These are phyloP conservation scores for Diplodus sargus DNA, from an alignment of 2,797 vertebrate genomes.

Conservation along the genomic window DNA sequence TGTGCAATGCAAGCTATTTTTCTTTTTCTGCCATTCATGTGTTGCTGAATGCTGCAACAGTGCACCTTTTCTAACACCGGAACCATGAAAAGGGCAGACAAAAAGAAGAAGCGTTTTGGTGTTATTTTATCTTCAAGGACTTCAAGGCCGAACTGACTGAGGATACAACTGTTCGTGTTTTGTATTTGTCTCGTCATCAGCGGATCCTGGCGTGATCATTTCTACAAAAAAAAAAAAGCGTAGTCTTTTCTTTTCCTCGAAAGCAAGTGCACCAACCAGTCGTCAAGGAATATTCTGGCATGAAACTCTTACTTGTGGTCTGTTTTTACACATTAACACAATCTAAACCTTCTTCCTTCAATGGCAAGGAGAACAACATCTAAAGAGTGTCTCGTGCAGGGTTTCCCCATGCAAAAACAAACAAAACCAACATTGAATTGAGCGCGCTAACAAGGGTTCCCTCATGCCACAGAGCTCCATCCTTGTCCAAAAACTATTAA, in stretches of 20 bases:
- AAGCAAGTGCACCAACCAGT: no score
- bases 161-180: neutral
- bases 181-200: slow-evolving; percentile 1
- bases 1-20: slow-evolving; percentile 6
- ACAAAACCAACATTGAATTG: slow-evolving; percentile 6
- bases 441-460: slow-evolving; percentile 12
- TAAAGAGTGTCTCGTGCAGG: no score
- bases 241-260: no score
- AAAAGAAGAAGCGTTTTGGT: slow-evolving; percentile 8
- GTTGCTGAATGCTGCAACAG: neutral
- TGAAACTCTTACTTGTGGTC: no score
- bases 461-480: neutral
- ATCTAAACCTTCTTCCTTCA: no score
- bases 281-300: no score
- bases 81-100: neutral
- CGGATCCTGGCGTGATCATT: neutral
- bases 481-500: slow-evolving; percentile 17
- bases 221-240: no score
- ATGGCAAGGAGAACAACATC: no score
- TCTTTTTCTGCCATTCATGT: slow-evolving; percentile 7
- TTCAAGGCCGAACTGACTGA: slow-evolving; percentile 8
- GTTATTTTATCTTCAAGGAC: neutral
- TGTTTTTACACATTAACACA: no score
- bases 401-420: neutral
- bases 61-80: slow-evolving; percentile 13